These are phyloP conservation scores for Idaea biselata DNA, from an alignment of 2,888 invertebrate genomes.

Conservation along the genomic window DNA sequence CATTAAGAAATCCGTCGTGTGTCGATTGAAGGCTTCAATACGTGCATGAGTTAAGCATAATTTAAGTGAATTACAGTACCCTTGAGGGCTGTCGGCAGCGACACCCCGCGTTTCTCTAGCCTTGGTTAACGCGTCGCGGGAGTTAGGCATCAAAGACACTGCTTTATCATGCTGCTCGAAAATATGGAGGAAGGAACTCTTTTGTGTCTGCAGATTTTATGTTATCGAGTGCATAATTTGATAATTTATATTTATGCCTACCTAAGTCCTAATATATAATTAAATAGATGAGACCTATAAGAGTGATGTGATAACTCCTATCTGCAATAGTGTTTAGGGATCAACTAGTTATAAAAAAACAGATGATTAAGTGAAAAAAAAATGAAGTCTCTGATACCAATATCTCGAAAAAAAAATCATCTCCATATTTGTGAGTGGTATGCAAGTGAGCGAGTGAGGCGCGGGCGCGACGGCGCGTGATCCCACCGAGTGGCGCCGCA, in stretches of 20 bases:
- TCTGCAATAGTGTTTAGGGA: too few species aligned
- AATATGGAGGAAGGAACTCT: conserved; percentile 38
- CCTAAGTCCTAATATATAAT: too few species aligned
- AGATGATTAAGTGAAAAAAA: neutral
- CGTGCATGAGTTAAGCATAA: conserved; percentile 60
- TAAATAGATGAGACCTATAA: too few species aligned
- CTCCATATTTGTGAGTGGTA: conserved; percentile 31
- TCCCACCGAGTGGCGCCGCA: conserved; percentile 36
- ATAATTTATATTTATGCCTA: too few species aligned
- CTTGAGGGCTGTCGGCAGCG: conserved; percentile 37
- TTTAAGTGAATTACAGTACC: conserved; percentile 72
- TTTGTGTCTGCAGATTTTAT: neutral
- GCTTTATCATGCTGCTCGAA: conserved; percentile 43
- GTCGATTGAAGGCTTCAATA: conserved; percentile 45
- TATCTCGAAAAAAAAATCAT: too few species aligned
- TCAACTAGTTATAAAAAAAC: too few species aligned
- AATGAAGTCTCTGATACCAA: neutral
- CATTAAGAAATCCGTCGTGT: conserved; percentile 34
- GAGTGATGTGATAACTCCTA: too few species aligned
- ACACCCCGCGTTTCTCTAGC: conserved; percentile 46
- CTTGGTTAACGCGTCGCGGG: conserved; percentile 70
- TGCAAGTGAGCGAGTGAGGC: conserved; percentile 28
- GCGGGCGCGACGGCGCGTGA: conserved; percentile 28
- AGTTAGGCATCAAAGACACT: conserved; percentile 59
- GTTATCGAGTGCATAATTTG: too few species aligned